Percentiles rank a stretch among this genome's conserved stretches.
Evolutionary conservation across 2,888 invertebrate species (phyloP).

Genomic region (Phorcus lineatus): DNA sequence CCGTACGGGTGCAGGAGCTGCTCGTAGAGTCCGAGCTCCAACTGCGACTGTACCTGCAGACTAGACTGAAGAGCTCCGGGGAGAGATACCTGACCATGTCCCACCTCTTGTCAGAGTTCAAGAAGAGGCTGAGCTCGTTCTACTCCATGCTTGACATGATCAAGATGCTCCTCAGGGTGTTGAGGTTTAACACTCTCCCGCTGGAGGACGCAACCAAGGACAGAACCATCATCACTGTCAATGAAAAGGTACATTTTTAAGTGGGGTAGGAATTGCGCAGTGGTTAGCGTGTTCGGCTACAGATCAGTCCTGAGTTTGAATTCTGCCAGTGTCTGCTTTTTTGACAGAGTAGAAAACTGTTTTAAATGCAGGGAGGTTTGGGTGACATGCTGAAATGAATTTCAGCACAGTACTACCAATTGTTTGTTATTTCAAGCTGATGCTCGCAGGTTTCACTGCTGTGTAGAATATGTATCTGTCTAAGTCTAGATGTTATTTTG

Average conservation of each 20-base stretch:
- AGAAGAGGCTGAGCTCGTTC: constrained; percentile 35
- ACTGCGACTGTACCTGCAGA: constrained; percentile 42
- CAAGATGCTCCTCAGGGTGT: not conserved
- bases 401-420: no score
- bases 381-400: no score
- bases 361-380: no score
- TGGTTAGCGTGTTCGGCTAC: no score
- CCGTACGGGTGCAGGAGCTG: constrained; percentile 31
- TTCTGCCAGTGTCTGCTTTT: no score
- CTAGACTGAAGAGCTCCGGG: constrained; percentile 27
- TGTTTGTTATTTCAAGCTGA: no score
- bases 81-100: constrained; percentile 34
- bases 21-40: constrained; percentile 35
- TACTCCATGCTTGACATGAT: constrained; percentile 31
- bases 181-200: not conserved
- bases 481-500: no score
- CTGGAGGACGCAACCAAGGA: constrained; percentile 3
- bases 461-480: no score
- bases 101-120: constrained; percentile 39
- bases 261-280: not conserved
- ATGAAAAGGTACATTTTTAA: constrained; percentile 20
- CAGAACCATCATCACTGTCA: not conserved
- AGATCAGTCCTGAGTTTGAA: no score
- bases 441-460: no score
- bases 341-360: no score